Evolutionary conservation across 2,888 invertebrate species (phyloP).

Genomic region (Ischnus inquisitorius): DNA sequence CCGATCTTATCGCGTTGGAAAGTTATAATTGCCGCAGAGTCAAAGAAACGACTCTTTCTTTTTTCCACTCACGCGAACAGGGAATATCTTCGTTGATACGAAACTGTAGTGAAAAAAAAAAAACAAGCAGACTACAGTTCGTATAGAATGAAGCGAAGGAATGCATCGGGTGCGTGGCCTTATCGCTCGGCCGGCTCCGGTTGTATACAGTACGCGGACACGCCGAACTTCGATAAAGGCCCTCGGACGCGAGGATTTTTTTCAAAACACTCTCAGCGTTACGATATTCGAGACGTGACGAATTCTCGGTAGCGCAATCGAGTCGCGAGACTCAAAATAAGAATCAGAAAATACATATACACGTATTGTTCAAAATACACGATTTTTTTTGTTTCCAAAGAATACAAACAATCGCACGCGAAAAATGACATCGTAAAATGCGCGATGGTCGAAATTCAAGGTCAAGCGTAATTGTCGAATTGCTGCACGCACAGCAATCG

Average conservation of each 20-base stretch:
- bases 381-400: no score
- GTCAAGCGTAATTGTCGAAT: no score
- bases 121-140: background rate
- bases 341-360: background rate
- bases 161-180: background rate
- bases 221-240: background rate
- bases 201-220: background rate
- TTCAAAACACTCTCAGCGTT: background rate
- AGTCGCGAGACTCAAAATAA: background rate
- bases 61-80: slow-evolving; percentile 2
- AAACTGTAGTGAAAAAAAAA: background rate
- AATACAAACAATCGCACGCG: no score
- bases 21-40: slow-evolving; percentile 14
- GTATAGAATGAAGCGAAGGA: background rate
- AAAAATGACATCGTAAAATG: no score
- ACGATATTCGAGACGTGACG: background rate
- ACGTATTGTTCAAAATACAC: background rate
- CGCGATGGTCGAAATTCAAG: no score
- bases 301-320: background rate
- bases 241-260: background rate
- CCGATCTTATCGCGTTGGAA: slow-evolving; percentile 13
- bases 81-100: background rate
- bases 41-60: background rate
- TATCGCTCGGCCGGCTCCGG: background rate
- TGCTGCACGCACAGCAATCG: no score